These are phyloP conservation scores for Hyposoter dolosus DNA, from an alignment of 2,888 invertebrate species.

Conservation along the genomic window DNA sequence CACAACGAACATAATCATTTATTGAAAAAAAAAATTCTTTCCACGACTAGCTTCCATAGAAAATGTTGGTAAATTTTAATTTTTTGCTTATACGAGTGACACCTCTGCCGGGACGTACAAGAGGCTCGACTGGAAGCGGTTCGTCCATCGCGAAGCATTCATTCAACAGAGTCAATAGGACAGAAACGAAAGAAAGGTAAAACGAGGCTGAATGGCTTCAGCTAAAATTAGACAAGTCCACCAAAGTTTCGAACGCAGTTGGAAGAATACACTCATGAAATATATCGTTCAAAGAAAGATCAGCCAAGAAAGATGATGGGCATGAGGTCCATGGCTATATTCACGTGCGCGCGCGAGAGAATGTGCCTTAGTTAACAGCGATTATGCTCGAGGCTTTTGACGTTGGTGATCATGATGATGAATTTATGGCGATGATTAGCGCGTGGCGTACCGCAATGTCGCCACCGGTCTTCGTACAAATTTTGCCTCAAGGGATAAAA, in stretches of 20 bases:
- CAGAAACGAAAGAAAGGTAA: slow-evolving; percentile 33
- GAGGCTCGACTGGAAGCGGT: slow-evolving; percentile 36
- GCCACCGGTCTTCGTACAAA: slow-evolving; percentile 76
- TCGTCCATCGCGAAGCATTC: slow-evolving; percentile 26
- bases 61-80: slow-evolving; percentile 14
- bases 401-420: slow-evolving; percentile 78
- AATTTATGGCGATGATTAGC: slow-evolving; percentile 81
- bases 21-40: slow-evolving; percentile 7
- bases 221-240: slow-evolving; percentile 70
- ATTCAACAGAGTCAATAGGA: slow-evolving; percentile 47
- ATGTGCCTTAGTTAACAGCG: slow-evolving; percentile 70
- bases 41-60: slow-evolving; percentile 4
- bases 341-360: slow-evolving; percentile 45
- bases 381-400: slow-evolving; percentile 74
- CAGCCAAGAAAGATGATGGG: slow-evolving; percentile 43
- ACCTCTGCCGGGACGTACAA: neutral
- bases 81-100: neutral
- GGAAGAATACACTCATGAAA: slow-evolving; percentile 52
- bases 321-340: slow-evolving; percentile 46
- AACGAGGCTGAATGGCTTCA: slow-evolving; percentile 64
- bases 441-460: slow-evolving; percentile 75
- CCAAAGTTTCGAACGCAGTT: neutral
- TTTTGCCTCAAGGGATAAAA: slow-evolving; percentile 23
- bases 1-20: slow-evolving; percentile 1
- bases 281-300: slow-evolving; percentile 59